Conservation (phyloP, 2,888 invertebrate species). For the Nemotelus pantherinus region DNA sequence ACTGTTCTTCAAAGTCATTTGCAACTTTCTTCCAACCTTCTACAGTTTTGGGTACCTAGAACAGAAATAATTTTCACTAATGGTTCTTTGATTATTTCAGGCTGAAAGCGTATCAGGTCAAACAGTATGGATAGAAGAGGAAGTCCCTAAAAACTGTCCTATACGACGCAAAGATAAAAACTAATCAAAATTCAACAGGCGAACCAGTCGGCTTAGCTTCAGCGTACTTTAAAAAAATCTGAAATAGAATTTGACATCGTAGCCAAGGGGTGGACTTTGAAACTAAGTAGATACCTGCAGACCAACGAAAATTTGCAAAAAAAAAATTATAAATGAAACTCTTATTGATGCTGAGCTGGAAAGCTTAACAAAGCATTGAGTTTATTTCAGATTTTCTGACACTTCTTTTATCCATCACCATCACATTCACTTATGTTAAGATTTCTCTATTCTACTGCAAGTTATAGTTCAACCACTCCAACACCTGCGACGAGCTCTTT, state of each 20-base stretch:
- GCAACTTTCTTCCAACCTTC: constrained; percentile 31
- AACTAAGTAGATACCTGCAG: neutral
- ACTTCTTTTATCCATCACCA: neutral
- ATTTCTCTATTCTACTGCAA: neutral
- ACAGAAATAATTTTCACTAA: neutral
- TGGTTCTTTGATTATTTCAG: neutral
- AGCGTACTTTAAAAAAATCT: neutral
- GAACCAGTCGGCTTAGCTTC: neutral
- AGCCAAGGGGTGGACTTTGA: neutral
- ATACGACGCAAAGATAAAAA: neutral
- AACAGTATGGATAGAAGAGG: neutral
- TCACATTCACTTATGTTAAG: neutral
- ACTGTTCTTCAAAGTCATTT: constrained; percentile 32
- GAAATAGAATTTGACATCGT: neutral
- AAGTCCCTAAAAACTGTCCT: neutral
- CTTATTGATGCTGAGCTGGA: too few relatives aligned
- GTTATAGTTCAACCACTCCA: neutral
- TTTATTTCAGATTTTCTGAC: neutral
- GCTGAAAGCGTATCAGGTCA: neutral
- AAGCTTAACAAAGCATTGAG: too few relatives aligned
- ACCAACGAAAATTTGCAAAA: neutral
- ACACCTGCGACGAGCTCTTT: neutral
- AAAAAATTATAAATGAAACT: neutral
- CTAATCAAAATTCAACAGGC: neutral
- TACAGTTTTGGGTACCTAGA: constrained; percentile 38